Evolutionary conservation across 2,888 invertebrate species (phyloP).

Genomic region (Abscondita cerata): DNA sequence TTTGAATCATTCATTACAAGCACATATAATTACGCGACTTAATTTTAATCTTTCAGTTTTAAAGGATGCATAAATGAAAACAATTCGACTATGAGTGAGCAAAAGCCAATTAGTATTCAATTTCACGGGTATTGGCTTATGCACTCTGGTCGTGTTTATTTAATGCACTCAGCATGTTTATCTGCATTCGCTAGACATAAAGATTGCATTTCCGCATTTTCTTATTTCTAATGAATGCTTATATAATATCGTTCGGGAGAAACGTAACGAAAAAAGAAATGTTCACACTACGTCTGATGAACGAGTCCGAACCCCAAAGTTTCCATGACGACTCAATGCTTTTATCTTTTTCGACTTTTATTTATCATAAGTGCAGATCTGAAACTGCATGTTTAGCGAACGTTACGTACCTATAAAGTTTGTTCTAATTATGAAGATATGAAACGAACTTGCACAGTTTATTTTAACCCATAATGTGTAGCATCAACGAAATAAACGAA

Average conservation of each 20-base stretch:
- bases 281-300: not conserved
- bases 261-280: not conserved
- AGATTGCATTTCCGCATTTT: slow-evolving; percentile 3
- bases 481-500: too few relatives aligned
- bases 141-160: too few relatives aligned
- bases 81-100: not conserved
- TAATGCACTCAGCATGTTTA: too few relatives aligned
- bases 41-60: slow-evolving; percentile 19
- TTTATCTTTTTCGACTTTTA: not conserved
- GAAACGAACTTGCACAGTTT: too few relatives aligned
- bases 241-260: not conserved
- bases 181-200: not conserved
- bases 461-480: too few relatives aligned
- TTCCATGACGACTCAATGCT: slow-evolving; percentile 2
- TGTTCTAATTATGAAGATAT: too few relatives aligned
- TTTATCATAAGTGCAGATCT: slow-evolving; percentile 2
- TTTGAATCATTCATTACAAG: slow-evolving; percentile 36
- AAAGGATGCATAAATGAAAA: not conserved
- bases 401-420: too few relatives aligned
- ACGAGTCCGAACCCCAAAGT: not conserved
- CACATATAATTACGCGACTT: slow-evolving; percentile 25
- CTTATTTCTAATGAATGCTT: slow-evolving; percentile 8
- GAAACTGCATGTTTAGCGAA: not conserved
- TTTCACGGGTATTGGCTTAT: too few relatives aligned
- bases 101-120: too few relatives aligned